Conservation (phyloP, 1,140 invertebrate genomes). For the Orius insidiosus region DNA sequence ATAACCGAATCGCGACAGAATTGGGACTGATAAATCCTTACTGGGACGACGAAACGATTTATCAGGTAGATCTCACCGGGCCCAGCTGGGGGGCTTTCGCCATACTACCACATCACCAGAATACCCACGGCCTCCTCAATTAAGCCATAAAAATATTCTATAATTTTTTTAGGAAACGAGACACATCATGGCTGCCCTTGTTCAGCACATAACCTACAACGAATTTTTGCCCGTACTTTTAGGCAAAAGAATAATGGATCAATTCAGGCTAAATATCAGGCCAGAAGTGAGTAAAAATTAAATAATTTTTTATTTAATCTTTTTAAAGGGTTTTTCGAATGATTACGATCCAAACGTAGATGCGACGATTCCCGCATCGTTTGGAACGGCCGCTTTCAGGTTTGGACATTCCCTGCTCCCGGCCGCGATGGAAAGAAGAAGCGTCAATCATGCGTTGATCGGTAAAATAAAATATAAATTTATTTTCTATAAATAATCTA, state of each 20-base stretch:
- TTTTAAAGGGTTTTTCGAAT: slow-evolving; percentile 23
- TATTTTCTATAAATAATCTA: neutral
- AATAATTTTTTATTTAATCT: neutral
- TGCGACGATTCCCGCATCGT: slow-evolving; percentile 42
- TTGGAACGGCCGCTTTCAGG: slow-evolving; percentile 42
- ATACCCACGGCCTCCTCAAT: no score
- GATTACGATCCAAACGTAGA: slow-evolving; percentile 45
- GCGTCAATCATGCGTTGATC: slow-evolving; percentile 18
- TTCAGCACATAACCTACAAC: slow-evolving; percentile 77
- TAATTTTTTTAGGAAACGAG: slow-evolving; percentile 68
- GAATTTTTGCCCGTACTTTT: slow-evolving; percentile 78
- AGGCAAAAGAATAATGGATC: slow-evolving; percentile 28
- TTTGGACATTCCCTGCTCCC: slow-evolving; percentile 41
- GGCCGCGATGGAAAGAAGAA: slow-evolving; percentile 19
- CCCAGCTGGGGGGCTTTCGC: no score
- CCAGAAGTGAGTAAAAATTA: slow-evolving; percentile 35
- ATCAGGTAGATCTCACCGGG: no score
- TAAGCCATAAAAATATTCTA: no score
- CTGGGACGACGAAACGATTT: slow-evolving; percentile 71
- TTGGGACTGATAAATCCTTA: slow-evolving; percentile 63
- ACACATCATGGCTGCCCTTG: slow-evolving; percentile 60
- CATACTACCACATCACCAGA: no score
- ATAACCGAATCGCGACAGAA: slow-evolving; percentile 67
- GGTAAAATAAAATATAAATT: slow-evolving; percentile 7
- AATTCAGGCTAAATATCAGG: slow-evolving; percentile 63